Percentiles rank a stretch among this genome's conserved stretches.
Evolutionary conservation across 2,113 vertebrate genomes (phyloP).

Genomic region (Perca schrenkii): DNA sequence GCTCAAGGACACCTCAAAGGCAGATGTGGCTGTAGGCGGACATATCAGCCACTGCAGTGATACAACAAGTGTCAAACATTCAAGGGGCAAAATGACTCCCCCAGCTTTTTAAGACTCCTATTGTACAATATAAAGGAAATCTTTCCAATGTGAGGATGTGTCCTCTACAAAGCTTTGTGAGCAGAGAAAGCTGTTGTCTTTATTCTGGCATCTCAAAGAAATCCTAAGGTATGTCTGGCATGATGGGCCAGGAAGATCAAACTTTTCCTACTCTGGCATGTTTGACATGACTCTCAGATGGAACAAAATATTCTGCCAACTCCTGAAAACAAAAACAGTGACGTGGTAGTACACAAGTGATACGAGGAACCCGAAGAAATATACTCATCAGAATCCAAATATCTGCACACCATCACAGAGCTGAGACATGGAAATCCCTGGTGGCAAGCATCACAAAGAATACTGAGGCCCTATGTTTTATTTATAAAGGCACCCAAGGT

Average conservation of each 20-base stretch:
- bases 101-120: neutral
- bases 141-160: neutral
- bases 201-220: slow-evolving; percentile 47
- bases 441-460: slow-evolving; percentile 69
- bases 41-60: slow-evolving; percentile 10
- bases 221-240: slow-evolving; percentile 46
- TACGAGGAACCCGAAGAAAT: slow-evolving; percentile 44
- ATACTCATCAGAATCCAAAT: slow-evolving; percentile 62
- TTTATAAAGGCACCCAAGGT: slow-evolving; percentile 72
- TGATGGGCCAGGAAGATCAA: slow-evolving; percentile 50
- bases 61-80: slow-evolving; percentile 14
- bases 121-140: slow-evolving; percentile 3
- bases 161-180: slow-evolving; percentile 18
- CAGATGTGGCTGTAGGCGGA: neutral
- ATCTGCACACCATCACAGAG: slow-evolving; percentile 57
- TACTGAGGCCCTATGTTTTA: slow-evolving; percentile 71
- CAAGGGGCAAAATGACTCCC: neutral
- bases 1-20: slow-evolving; percentile 34
- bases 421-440: slow-evolving; percentile 66
- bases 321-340: slow-evolving; percentile 53
- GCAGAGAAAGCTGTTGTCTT: slow-evolving; percentile 4
- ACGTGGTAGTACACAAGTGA: slow-evolving; percentile 49
- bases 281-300: slow-evolving; percentile 57
- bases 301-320: slow-evolving; percentile 70
- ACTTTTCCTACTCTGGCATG: slow-evolving; percentile 34